phyloP scores from a whole-genome alignment of 1,140 invertebrate species.

The Ips typographus region DNA sequence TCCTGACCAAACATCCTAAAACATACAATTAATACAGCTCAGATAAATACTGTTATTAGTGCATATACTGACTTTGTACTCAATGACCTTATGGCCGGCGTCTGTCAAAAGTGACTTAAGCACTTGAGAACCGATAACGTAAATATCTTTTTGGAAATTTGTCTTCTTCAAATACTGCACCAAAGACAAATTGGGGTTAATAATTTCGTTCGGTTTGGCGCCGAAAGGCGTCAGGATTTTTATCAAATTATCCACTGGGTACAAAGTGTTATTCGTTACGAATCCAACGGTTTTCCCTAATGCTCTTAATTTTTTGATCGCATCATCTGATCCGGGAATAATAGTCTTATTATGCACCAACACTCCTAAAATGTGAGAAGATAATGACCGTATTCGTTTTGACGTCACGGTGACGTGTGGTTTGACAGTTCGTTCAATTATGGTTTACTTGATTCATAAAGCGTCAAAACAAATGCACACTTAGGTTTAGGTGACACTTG shows the following conservation, averaged over 20 bases:
- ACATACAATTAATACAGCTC: not conserved
- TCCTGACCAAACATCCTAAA: constrained; percentile 7
- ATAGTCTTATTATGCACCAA: not conserved
- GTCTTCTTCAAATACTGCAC: constrained; percentile 14
- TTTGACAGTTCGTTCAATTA: too few relatives aligned
- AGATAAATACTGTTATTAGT: too few relatives aligned
- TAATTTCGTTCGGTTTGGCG: constrained; percentile 12
- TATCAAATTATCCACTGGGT: not conserved
- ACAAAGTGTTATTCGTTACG: constrained; percentile 21
- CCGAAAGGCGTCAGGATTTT: constrained; percentile 1
- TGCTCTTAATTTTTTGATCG: constrained; percentile 12
- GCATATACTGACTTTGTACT: constrained; percentile 10
- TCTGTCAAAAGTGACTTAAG: constrained; percentile 2
- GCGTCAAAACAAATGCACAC: too few relatives aligned
- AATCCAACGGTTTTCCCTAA: constrained; percentile 23
- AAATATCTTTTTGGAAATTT: constrained; percentile 21
- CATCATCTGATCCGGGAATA: constrained; percentile 15
- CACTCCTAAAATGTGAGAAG: constrained; percentile 6
- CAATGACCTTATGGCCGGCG: constrained; percentile 24
- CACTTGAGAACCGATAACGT: not conserved
- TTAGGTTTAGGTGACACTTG: too few relatives aligned
- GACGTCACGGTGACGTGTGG: too few relatives aligned
- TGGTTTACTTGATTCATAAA: too few relatives aligned
- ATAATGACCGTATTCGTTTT: too few relatives aligned
- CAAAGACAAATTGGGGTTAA: constrained; percentile 8